These are phyloP conservation scores for Ericerus pela DNA, from an alignment of 1,140 invertebrate genomes.

Conservation along the genomic window DNA sequence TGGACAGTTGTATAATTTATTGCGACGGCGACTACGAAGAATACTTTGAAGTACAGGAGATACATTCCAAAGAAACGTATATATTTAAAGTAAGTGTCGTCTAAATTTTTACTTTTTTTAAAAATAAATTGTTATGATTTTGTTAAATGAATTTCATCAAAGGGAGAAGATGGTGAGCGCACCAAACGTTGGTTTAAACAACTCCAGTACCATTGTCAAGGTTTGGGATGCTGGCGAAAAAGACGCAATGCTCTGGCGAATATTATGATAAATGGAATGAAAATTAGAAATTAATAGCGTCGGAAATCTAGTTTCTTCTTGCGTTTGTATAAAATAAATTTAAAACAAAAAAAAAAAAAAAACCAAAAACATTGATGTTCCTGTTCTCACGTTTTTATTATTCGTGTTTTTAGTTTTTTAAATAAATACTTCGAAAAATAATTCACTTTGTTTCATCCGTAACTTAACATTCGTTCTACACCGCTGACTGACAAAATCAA, in stretches of 20 bases:
- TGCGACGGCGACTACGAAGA: constrained; percentile 76
- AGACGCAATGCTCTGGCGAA: constrained; percentile 81
- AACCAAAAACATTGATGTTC: too few relatives aligned
- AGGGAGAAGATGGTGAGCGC: constrained; percentile 73
- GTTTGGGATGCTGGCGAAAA: constrained; percentile 78
- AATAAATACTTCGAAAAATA: too few relatives aligned
- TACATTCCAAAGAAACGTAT: constrained; percentile 80
- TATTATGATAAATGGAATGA: constrained; percentile 87
- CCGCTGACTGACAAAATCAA: too few relatives aligned
- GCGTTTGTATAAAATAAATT: too few relatives aligned
- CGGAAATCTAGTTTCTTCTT: too few relatives aligned
- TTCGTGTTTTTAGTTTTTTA: too few relatives aligned
- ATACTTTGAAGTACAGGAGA: constrained; percentile 89
- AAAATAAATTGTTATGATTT: not conserved
- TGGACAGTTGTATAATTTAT: constrained; percentile 79
- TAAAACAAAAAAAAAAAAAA: too few relatives aligned
- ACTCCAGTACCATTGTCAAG: constrained; percentile 75
- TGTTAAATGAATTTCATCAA: constrained; percentile 5
- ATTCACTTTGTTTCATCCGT: too few relatives aligned
- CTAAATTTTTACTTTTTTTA: not conserved
- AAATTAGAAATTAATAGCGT: constrained; percentile 29
- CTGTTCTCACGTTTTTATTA: too few relatives aligned
- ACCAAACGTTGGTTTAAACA: constrained; percentile 79
- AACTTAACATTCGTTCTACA: too few relatives aligned
- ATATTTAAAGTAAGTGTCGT: constrained; percentile 67